Percentiles rank a stretch among this genome's conserved stretches.
Conservation (phyloP, 2,888 invertebrate genomes). For the Peribatodes rhomboidaria region DNA sequence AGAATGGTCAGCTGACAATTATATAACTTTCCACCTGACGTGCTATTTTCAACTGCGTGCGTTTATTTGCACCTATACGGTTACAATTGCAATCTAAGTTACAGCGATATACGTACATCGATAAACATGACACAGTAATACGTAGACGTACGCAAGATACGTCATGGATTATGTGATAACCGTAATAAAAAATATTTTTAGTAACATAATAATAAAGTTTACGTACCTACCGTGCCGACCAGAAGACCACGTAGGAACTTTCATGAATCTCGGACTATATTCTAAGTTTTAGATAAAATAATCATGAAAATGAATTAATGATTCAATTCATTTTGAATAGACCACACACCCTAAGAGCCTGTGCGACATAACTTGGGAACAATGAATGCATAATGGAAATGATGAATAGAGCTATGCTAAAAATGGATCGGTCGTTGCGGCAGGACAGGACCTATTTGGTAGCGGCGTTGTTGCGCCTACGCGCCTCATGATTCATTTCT, state of each 20-base stretch:
- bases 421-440: slow-evolving; percentile 65
- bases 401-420: slow-evolving; percentile 67
- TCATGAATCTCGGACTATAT: background rate
- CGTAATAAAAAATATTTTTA: background rate
- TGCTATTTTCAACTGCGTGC: slow-evolving; percentile 42
- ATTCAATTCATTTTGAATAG: slow-evolving; percentile 5
- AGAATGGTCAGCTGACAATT: slow-evolving; percentile 46
- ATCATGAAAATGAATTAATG: background rate
- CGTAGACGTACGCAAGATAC: slow-evolving; percentile 4
- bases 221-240: background rate
- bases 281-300: background rate
- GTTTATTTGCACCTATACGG: slow-evolving; percentile 21
- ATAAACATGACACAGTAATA: background rate
- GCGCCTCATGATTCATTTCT: slow-evolving; percentile 78
- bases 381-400: slow-evolving; percentile 44
- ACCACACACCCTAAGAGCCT: slow-evolving; percentile 24
- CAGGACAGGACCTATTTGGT: slow-evolving; percentile 75
- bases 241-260: background rate
- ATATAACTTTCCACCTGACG: slow-evolving; percentile 43
- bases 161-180: slow-evolving; percentile 12
- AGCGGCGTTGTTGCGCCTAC: slow-evolving; percentile 71
- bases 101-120: slow-evolving; percentile 12
- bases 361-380: slow-evolving; percentile 34
- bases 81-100: slow-evolving; percentile 13
- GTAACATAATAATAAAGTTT: background rate